Base-by-base conservation (phyloP, 2,888 invertebrate genomes). In the Aphidoletes aphidimyza region DNA sequence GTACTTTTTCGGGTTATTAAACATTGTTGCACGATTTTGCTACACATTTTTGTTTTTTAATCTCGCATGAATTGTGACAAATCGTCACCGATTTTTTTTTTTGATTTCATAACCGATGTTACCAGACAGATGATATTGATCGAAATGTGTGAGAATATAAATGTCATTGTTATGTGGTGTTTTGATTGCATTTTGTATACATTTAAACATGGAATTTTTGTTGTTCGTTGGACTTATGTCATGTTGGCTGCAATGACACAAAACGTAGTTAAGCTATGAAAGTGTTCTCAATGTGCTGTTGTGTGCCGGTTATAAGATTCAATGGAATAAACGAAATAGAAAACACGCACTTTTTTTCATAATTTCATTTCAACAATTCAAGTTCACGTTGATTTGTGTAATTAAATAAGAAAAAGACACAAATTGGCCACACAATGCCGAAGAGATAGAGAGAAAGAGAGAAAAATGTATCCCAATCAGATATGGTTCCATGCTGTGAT, bases 321-420 rank as follows among this genome's bases (percentile, higher is more conserved):
- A 22, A 22, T 26, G 22, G 11, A 54, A 2, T 22, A n/a, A 54
- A n/a, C n/a, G 22, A 26, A 54, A 2, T 22, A n/a, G 22, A n/a
- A 54, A 1, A 26, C 3, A 2, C 11, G 5, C n/a, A 54, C 22
- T 54, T n/a, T 54, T n/a, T 54, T 5, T 26, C 17, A 2, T 19
- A 17, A 3, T 47, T 19, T 47, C 47, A 54, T 22, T 22, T n/a
- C 22, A 3, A 22, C 22, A 30, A 69, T 69, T 69, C 69, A 69
- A 69, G 69, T 69, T 69, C 69, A 69, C 69, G 69, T 69, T 69
- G 30, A 69, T 69, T 69, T 2, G 11, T 30, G 3, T 54, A 54
- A 54, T 26, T n/a, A 17, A 42, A 9, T 42, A 14, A 42, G 42
- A 42, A 42, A 42, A 42, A 42, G 8, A 42, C 42, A 42, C 42